phyloP scores from a whole-genome alignment of 2,113 vertebrate genomes.

The Antechinus flavipes region DNA sequence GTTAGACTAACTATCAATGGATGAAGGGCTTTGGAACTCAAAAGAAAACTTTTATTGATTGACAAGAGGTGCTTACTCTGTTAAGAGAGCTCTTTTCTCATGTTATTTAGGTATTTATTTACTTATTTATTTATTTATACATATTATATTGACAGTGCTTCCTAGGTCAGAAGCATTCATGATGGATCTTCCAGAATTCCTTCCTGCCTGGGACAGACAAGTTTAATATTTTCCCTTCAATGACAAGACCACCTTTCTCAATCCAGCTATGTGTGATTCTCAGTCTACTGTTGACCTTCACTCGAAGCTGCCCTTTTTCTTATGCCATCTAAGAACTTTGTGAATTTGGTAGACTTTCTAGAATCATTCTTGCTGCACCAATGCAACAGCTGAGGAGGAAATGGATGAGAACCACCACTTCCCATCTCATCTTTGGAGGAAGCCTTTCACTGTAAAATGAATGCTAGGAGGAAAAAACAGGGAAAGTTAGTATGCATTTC shows the following conservation, averaged over 20 bases:
- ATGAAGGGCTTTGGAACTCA: conserved; percentile 57
- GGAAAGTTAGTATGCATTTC: background rate
- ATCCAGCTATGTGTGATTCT: conserved; percentile 34
- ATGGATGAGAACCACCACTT: background rate
- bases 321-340: background rate
- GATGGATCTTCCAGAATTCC: conserved; percentile 46
- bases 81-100: conserved; percentile 56
- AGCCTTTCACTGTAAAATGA: background rate
- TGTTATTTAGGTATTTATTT: conserved; percentile 25
- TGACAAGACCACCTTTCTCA: conserved; percentile 32
- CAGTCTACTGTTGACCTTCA: background rate
- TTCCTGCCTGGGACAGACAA: conserved; percentile 18
- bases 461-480: background rate
- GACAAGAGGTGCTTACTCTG: conserved; percentile 60
- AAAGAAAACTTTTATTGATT: conserved; percentile 22
- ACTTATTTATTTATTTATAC: conserved; percentile 58
- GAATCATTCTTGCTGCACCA: background rate
- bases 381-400: background rate
- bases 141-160: conserved; percentile 49
- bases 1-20: conserved; percentile 40
- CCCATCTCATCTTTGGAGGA: background rate
- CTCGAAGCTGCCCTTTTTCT: too few species aligned
- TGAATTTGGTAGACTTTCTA: background rate
- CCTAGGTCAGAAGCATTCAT: conserved; percentile 51
- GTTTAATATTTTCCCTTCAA: conserved; percentile 22